These are phyloP conservation scores for Microcebus ravelobensis DNA, from an alignment of 2,113 vertebrate species.

Conservation along the genomic window DNA sequence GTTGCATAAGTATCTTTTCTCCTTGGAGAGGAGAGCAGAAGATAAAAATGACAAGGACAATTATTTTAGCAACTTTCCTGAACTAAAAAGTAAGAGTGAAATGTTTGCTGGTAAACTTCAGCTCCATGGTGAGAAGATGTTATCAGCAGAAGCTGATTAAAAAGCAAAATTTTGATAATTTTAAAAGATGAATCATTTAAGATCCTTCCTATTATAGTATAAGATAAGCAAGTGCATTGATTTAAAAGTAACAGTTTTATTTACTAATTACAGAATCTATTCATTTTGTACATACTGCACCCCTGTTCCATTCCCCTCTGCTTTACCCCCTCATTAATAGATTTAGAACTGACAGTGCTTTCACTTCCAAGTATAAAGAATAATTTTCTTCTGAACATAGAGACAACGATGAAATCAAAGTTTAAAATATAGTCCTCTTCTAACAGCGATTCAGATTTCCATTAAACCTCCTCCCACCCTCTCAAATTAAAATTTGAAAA, in stretches of 20 bases:
- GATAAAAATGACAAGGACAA: neutral
- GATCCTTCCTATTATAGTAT: neutral
- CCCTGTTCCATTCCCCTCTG: neutral
- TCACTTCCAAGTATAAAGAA: conserved; percentile 72
- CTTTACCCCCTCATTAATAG: conserved; percentile 55
- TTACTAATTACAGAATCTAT: conserved; percentile 64
- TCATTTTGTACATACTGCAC: neutral
- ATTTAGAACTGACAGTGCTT: conserved; percentile 76
- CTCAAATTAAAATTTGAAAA: conserved; percentile 81
- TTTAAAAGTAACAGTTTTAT: conserved; percentile 52
- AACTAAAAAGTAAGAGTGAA: neutral
- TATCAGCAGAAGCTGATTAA: conserved; percentile 28
- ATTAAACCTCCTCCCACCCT: conserved; percentile 73
- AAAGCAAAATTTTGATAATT: conserved; percentile 25
- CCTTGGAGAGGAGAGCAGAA: neutral
- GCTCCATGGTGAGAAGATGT: neutral
- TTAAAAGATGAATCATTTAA: conserved; percentile 27
- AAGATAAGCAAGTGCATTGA: neutral
- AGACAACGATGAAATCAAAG: conserved; percentile 75
- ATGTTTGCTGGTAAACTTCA: conserved; percentile 35
- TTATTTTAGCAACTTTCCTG: conserved; percentile 26
- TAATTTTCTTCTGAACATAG: conserved; percentile 72
- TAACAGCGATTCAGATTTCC: conserved; percentile 71
- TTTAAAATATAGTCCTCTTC: conserved; percentile 75
- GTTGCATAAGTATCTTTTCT: neutral